Evolutionary conservation across 2,797 vertebrate genomes (phyloP).

Genomic region (Pangasius larnaudii): DNA sequence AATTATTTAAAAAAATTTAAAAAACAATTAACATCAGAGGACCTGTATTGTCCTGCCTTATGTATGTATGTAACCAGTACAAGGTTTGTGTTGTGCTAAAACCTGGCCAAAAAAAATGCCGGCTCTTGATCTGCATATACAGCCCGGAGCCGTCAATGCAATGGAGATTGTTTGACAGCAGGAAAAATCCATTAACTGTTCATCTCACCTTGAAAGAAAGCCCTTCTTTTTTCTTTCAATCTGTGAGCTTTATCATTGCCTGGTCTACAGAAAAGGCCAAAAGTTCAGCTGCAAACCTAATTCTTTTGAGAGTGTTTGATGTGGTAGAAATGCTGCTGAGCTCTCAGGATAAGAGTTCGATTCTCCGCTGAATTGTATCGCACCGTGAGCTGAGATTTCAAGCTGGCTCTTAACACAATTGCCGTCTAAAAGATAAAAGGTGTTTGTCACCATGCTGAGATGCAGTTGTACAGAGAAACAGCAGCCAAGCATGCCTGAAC

Average conservation of each 20-base stretch:
- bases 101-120: background rate
- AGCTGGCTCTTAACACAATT: conserved; percentile 54
- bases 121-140: conserved; percentile 40
- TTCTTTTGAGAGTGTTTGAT: conserved; percentile 36
- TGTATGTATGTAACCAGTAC: background rate
- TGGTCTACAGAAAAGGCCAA: conserved; percentile 40
- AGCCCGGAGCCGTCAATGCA: conserved; percentile 25
- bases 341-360: conserved; percentile 38
- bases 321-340: conserved; percentile 43
- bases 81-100: conserved; percentile 3
- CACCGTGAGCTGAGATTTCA: conserved; percentile 40
- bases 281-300: conserved; percentile 37
- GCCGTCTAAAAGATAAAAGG: conserved; percentile 56
- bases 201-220: conserved; percentile 43
- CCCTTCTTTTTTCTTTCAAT: conserved; percentile 35
- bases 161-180: conserved; percentile 29
- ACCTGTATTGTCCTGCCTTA: background rate
- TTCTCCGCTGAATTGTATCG: conserved; percentile 40
- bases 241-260: conserved; percentile 42
- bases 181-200: conserved; percentile 49
- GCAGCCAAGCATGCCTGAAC: conserved; percentile 41
- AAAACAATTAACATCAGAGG: background rate
- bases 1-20: too few species aligned
- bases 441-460: conserved; percentile 54
- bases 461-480: conserved; percentile 42